Conservation (phyloP, 2,797 vertebrate species). For the Catostomus latipinnis region DNA sequence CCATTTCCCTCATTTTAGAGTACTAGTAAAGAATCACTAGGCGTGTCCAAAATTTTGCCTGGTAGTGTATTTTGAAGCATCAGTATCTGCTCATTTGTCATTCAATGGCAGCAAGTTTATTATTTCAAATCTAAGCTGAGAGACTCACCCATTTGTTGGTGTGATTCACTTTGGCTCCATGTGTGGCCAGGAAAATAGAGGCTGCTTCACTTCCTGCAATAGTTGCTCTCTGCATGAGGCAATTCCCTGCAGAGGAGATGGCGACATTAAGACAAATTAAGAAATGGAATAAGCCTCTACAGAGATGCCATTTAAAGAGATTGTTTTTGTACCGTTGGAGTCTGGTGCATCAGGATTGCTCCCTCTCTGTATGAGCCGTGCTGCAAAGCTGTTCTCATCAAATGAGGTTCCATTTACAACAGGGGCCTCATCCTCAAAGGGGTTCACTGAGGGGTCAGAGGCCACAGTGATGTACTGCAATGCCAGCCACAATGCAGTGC, state of each 20-base stretch:
- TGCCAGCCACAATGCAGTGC: constrained; percentile 94
- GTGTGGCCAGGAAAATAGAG: constrained; percentile 93
- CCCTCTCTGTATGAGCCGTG: constrained; percentile 91
- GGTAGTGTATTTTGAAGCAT: too few relatives aligned
- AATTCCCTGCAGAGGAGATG: constrained; percentile 80
- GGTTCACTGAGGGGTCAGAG: constrained; percentile 90
- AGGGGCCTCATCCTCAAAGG: constrained; percentile 88
- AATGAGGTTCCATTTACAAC: constrained; percentile 96
- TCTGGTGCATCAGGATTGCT: constrained; percentile 94
- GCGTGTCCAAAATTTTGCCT: too few relatives aligned
- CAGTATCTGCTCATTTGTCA: too few relatives aligned
- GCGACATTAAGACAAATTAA: background rate
- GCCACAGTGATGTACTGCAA: constrained; percentile 94
- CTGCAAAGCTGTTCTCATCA: constrained; percentile 95
- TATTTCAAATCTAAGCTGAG: background rate
- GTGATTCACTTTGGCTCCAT: constrained; percentile 94
- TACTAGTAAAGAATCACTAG: too few relatives aligned
- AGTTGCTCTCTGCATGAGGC: constrained; percentile 93
- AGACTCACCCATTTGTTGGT: constrained; percentile 91
- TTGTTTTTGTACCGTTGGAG: constrained; percentile 80
- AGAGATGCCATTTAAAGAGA: background rate
- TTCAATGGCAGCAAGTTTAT: too few relatives aligned
- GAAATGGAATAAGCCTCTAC: background rate
- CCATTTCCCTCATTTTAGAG: too few relatives aligned
- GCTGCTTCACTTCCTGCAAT: constrained; percentile 90